Evolutionary conservation across 2,113 vertebrate genomes (phyloP).

Genomic region (Tenrec ecaudatus): DNA sequence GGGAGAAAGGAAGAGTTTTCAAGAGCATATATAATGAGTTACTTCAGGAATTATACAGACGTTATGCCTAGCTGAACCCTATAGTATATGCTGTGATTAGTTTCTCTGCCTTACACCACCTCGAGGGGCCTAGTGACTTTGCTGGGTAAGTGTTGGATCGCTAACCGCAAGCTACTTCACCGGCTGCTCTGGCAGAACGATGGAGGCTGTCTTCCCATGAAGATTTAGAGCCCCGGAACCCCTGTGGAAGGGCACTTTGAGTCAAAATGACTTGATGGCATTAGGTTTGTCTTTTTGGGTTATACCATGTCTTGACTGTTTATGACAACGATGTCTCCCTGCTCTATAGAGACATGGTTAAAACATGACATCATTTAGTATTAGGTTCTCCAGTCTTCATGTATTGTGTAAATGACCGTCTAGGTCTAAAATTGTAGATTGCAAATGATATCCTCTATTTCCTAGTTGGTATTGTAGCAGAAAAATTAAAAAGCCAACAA

Average conservation of each 20-base stretch:
- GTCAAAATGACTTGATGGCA: no score
- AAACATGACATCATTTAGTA: background rate
- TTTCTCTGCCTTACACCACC: background rate
- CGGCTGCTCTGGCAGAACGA: no score
- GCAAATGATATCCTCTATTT: background rate
- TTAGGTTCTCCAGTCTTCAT: background rate
- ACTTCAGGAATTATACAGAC: background rate
- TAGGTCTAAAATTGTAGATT: slow-evolving; percentile 1
- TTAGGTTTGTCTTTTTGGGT: no score
- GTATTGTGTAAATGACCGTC: background rate
- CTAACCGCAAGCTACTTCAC: no score
- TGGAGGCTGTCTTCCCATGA: no score
- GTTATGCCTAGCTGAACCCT: background rate
- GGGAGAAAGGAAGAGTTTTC: background rate
- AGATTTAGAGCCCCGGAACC: no score
- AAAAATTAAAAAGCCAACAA: slow-evolving; percentile 2
- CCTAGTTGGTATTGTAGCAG: background rate
- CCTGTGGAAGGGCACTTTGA: no score
- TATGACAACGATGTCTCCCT: background rate
- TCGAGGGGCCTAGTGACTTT: no score
- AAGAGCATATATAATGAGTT: background rate
- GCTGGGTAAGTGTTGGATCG: no score
- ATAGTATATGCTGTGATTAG: background rate
- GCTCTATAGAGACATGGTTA: background rate
- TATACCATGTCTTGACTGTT: background rate